phyloP scores from a whole-genome alignment of 2,113 vertebrate species.

The Seriola quinqueradiata region DNA sequence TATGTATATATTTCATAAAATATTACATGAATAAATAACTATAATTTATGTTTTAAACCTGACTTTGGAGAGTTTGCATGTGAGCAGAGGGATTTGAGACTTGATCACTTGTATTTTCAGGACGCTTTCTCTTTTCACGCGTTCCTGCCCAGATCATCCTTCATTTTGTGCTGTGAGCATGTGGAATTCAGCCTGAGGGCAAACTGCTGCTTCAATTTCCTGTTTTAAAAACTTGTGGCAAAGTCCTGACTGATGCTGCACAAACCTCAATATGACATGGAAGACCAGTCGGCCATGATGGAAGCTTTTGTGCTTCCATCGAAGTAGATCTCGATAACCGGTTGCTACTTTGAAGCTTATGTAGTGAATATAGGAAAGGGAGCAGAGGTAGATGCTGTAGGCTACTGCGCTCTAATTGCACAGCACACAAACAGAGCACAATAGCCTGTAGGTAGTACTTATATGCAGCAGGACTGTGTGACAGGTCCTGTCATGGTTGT shows the following conservation, averaged over 20 bases:
- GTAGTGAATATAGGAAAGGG: not conserved
- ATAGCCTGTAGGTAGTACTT: not conserved
- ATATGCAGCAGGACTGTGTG: not conserved
- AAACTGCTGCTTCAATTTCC: slow-evolving; percentile 57
- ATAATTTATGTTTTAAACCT: not conserved
- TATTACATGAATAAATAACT: too few relatives aligned
- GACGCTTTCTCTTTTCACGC: slow-evolving; percentile 14
- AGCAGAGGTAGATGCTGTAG: not conserved
- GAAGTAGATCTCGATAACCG: too few relatives aligned
- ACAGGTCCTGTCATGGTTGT: not conserved
- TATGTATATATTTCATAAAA: too few relatives aligned
- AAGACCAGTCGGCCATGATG: too few relatives aligned
- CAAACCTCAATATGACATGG: not conserved
- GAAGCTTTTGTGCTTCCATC: too few relatives aligned
- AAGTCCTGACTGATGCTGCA: not conserved
- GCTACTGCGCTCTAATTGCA: not conserved
- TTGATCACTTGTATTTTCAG: slow-evolving; percentile 5
- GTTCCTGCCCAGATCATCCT: slow-evolving; percentile 24
- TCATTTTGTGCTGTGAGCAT: slow-evolving; percentile 33
- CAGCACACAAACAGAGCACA: not conserved
- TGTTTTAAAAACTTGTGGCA: slow-evolving; percentile 8
- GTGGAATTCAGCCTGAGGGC: slow-evolving; percentile 62
- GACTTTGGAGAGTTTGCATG: not conserved
- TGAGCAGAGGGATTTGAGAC: not conserved
- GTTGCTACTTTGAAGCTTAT: not conserved